Conservation (phyloP, 2,888 invertebrate genomes). For the Pammene fasciana region DNA sequence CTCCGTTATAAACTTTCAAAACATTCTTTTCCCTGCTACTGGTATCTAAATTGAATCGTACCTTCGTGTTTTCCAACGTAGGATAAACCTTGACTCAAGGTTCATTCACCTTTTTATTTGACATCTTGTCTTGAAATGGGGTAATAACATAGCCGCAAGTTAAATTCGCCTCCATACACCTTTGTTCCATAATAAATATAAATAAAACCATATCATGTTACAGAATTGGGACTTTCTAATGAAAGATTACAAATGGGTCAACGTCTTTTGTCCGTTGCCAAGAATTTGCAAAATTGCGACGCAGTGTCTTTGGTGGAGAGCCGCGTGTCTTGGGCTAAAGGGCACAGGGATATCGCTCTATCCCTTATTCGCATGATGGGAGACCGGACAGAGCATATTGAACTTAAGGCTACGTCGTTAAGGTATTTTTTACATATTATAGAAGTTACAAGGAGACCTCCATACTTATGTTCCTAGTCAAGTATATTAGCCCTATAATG, state of each 20-base stretch:
- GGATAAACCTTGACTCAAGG: no score
- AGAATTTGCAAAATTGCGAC: constrained; percentile 60
- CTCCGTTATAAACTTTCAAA: no score
- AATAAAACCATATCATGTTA: constrained; percentile 42
- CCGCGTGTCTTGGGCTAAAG: constrained; percentile 76
- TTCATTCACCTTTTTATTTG: no score
- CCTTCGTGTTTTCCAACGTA: no score
- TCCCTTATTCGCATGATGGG: constrained; percentile 69
- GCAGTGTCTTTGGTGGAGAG: constrained; percentile 71
- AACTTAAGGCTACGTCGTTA: constrained; percentile 66
- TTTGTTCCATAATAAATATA: background rate
- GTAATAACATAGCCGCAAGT: no score
- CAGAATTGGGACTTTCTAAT: constrained; percentile 82
- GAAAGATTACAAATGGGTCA: constrained; percentile 81
- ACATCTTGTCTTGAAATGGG: no score
- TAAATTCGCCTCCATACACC: no score
- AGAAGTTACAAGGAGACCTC: no score
- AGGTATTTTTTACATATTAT: constrained; percentile 56
- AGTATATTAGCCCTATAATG: no score
- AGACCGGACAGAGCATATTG: constrained; percentile 55
- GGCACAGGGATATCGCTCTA: constrained; percentile 75
- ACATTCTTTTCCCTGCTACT: no score
- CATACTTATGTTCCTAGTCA: no score
- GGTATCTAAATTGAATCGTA: no score
- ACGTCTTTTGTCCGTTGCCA: constrained; percentile 75